Percentiles rank a stretch among this genome's conserved stretches.
Evolutionary conservation across 2,797 vertebrate genomes (phyloP).

Genomic region (Tinamus major): DNA sequence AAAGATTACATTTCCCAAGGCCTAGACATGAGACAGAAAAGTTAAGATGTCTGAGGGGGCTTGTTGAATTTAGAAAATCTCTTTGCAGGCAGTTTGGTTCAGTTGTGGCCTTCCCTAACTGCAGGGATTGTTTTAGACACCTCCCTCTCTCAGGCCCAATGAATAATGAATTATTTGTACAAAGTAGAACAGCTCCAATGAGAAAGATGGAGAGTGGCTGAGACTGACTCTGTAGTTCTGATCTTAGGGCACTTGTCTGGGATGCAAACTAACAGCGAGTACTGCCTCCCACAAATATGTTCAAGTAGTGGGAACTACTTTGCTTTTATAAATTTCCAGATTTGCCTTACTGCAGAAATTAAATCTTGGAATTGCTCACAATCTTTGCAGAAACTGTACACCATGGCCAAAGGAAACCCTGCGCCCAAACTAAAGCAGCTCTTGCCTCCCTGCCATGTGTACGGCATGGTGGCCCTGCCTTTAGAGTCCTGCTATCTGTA

Average conservation of each 20-base stretch:
- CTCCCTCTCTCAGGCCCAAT: neutral
- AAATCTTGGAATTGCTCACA: neutral
- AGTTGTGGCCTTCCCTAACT: neutral
- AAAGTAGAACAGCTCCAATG: neutral
- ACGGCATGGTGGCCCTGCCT: rapidly evolving
- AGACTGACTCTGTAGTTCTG: neutral
- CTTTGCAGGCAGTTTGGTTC: neutral
- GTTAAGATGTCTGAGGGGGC: slow-evolving; percentile 7
- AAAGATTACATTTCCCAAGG: slow-evolving; percentile 22
- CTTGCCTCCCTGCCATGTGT: neutral
- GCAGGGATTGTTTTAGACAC: neutral
- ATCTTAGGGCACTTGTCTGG: neutral
- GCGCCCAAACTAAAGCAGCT: neutral
- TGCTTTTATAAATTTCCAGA: neutral
- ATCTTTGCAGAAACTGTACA: neutral
- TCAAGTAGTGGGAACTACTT: neutral
- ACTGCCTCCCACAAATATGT: neutral
- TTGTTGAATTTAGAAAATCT: slow-evolving; percentile 5
- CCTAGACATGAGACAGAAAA: neutral
- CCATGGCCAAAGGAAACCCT: neutral
- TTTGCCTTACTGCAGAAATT: neutral
- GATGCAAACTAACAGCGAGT: neutral
- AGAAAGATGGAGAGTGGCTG: rapidly evolving
- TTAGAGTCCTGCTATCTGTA: neutral
- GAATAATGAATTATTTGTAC: slow-evolving; percentile 31